Conservation (phyloP, 2,888 invertebrate genomes). For the Perdita meconis region DNA sequence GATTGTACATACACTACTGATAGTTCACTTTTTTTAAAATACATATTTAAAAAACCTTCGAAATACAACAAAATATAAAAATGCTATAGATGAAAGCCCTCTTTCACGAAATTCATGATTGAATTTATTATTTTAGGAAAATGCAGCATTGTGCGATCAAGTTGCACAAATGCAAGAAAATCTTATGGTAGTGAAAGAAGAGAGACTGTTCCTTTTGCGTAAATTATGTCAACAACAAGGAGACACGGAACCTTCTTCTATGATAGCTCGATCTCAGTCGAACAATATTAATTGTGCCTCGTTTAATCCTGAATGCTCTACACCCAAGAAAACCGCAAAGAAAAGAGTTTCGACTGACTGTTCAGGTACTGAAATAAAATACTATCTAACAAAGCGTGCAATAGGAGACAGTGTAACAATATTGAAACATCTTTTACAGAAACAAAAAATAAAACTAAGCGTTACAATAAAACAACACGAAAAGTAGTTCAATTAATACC, state of each 20-base stretch:
- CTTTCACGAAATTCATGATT: not conserved
- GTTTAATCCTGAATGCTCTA: slow-evolving; percentile 72
- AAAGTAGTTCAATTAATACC: slow-evolving; percentile 88
- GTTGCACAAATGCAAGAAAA: slow-evolving; percentile 93
- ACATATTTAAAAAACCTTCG: not conserved
- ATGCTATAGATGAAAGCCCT: not conserved
- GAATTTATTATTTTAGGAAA: slow-evolving; percentile 87
- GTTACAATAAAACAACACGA: slow-evolving; percentile 77
- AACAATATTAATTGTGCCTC: slow-evolving; percentile 71
- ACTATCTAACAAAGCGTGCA: not conserved
- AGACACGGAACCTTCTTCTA: slow-evolving; percentile 76
- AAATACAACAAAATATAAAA: not conserved
- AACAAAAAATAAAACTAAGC: slow-evolving; percentile 77
- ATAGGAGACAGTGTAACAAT: not conserved
- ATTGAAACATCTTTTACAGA: slow-evolving; percentile 59
- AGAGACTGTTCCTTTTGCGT: slow-evolving; percentile 91
- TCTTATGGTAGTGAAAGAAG: slow-evolving; percentile 91
- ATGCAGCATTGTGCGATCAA: slow-evolving; percentile 95
- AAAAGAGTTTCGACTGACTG: slow-evolving; percentile 76
- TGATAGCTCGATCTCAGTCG: slow-evolving; percentile 73
- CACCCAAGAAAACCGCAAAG: slow-evolving; percentile 78
- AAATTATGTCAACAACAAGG: slow-evolving; percentile 89
- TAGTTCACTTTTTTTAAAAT: slow-evolving; percentile 16
- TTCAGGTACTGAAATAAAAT: slow-evolving; percentile 65
- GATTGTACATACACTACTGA: slow-evolving; percentile 76